Base-by-base conservation (phyloP, 2,888 invertebrate species). In the Cosmorhoe ocellata region DNA sequence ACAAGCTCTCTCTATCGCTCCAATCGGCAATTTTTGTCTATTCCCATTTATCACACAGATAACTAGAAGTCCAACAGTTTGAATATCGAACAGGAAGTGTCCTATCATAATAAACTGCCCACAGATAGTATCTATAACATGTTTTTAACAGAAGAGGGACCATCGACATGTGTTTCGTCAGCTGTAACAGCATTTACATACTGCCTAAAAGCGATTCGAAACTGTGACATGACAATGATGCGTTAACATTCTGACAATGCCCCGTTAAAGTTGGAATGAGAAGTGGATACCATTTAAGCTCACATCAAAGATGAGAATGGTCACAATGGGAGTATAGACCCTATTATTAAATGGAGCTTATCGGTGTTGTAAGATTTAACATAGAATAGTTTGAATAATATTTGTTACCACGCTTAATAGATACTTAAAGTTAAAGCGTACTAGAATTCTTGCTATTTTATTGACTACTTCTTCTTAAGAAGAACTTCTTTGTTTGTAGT, bases 181-280 rank as follows among this genome's bases (percentile, higher is more conserved):
- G 74, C 74, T 79, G 73, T 76, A 77, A 78, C 79, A 82, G 69
- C 85, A 87, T 85, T 84, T 77, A 77, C 80, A 81, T 81, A 78
- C 76, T 62, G 63, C 67, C 67, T 77, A 70, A 73, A 79, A 76
- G 72, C 74, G 71, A 76, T 81, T 81, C 84, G 77, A 78, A 76
- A 74, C 71, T 81, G 78, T 82, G 81, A 86, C 84, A 83, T 78
- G 79, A 87, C 85, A 84, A 82, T 81, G 81, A 84, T 75, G 79
- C 79, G 85, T 85, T 83, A 85, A 84, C 83, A 79, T 79, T 75
- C 70, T 73, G 69, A 84, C 83, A 84, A 84, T 81, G 66, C 70
- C 60, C 74, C 72, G 80, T 81, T 81, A 81, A 76, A 76, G 73
- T 74, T 70, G 63, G 71, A 81, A 81, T 76, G 72, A 76, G 78